Percentiles rank a stretch among this genome's conserved stretches.
Conservation (phyloP, 2,888 invertebrate species). For the Hoplodrina blanda region DNA sequence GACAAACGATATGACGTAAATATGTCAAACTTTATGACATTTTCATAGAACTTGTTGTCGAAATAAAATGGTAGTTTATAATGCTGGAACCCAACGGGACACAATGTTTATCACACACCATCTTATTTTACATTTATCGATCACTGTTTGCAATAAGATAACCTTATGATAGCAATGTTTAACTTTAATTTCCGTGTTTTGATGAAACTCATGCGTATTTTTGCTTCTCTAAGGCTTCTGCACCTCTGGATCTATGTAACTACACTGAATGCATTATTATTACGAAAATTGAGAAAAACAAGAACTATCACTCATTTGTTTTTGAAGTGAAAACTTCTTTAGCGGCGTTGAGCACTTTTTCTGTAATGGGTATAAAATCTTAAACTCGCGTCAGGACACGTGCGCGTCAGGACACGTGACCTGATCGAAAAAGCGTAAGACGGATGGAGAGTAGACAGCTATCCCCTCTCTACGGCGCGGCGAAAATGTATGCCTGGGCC, state of each 20-base stretch:
- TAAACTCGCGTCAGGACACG: no score
- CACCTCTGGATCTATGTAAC: no score
- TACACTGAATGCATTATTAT: background rate
- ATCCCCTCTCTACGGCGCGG: no score
- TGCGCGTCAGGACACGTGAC: no score
- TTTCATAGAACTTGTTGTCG: background rate
- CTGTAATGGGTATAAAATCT: no score
- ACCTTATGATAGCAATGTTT: conserved; percentile 31
- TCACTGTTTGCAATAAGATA: conserved; percentile 30
- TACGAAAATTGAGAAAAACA: no score
- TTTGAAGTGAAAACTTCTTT: no score
- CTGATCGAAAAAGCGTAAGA: no score
- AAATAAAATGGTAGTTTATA: background rate
- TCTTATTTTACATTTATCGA: conserved; percentile 10
- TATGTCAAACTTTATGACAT: conserved; percentile 33
- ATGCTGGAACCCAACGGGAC: background rate
- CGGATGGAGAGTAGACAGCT: no score
- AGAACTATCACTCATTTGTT: no score
- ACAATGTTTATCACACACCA: background rate
- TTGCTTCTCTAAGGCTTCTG: background rate
- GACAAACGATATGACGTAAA: conserved; percentile 19
- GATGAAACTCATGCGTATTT: conserved; percentile 15
- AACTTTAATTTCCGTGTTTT: conserved; percentile 29
- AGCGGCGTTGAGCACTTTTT: no score
- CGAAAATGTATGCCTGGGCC: no score